Evolutionary conservation across 1,140 invertebrate genomes (phyloP).

Genomic region (Drosophila ironensis): DNA sequence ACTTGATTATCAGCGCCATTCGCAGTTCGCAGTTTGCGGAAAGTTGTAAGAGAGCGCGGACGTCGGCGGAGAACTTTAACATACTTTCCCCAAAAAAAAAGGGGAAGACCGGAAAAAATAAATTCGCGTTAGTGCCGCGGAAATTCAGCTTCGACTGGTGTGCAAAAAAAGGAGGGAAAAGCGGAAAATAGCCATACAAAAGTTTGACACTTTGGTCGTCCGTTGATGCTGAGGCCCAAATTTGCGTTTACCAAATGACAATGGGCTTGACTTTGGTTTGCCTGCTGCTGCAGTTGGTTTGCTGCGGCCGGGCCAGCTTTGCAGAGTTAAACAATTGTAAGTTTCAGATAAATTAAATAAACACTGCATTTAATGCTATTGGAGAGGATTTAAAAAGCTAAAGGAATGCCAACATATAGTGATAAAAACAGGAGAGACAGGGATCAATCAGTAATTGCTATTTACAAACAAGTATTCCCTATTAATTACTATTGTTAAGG

Average conservation of each 20-base stretch:
- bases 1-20: slow-evolving; percentile 70
- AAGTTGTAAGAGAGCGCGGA: slow-evolving; percentile 67
- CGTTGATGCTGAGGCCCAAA: slow-evolving; percentile 2
- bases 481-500: too few species aligned
- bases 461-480: too few species aligned
- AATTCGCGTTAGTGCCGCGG: slow-evolving; percentile 57
- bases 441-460: too few species aligned
- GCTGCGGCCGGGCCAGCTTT: slow-evolving; percentile 36
- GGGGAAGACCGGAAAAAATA: slow-evolving; percentile 27
- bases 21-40: slow-evolving; percentile 64
- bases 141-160: slow-evolving; percentile 52
- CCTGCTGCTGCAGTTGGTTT: slow-evolving; percentile 39
- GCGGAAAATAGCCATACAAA: slow-evolving; percentile 16
- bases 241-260: slow-evolving; percentile 36
- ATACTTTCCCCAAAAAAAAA: slow-evolving; percentile 15
- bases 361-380: too few species aligned
- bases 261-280: slow-evolving; percentile 19
- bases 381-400: too few species aligned
- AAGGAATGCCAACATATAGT: too few species aligned
- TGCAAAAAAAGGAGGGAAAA: slow-evolving; percentile 18
- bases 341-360: too few species aligned
- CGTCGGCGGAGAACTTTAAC: slow-evolving; percentile 50
- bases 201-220: slow-evolving; percentile 33
- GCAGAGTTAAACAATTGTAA: slow-evolving; percentile 68
- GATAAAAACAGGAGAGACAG: too few species aligned